Evolutionary conservation across 2,113 vertebrate species (phyloP), one percentile per base, ranked within the genome.

Genomic region (Lophura nycthemera): DNA sequence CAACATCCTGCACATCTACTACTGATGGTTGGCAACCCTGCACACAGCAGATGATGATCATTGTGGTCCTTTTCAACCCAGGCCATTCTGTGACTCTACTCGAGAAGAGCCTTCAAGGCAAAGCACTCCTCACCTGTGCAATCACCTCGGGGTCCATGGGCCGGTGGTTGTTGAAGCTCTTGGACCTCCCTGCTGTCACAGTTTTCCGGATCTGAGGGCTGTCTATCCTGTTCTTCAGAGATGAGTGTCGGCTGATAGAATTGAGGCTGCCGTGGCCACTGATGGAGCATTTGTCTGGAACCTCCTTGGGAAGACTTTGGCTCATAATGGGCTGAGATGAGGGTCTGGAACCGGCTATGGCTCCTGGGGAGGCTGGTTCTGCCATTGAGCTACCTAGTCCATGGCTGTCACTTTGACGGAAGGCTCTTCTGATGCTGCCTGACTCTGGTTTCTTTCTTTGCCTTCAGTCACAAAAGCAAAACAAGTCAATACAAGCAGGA

Each of bases 151-250:
- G 98, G 92, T 99, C 99, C 96, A 99, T 95, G 24, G 99, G 99
- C 85, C 99, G 98, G 88, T 99, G 99, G 98, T 99, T 99, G 98
- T 99, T 99, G 98, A 99, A 99, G 98, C 99, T 99, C 97, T 99
- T 99, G 85, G 99, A 99, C 89, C 99, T 98, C 32, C 99, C 99
- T 0, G 99, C 99, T 1, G 98, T 96, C 72, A 98, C 98, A 0
- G 98, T 97, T 96, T 99, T 99, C 60, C 98, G 98, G 80, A 99
- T 93, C 97, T 99, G 99, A 1, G 99, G 99, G 94, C 99, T 99
- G 72, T 99, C 99, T 93, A 99, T 98, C 94, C 99, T 98, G 96
- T 98, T 98, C 97, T 99, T 99, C 30, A 99, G 98, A 15, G 99
- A 99, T 1, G 99, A 99, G 94, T 99, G 99, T 22, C 99, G 98